Base-by-base conservation (phyloP, 1,140 invertebrate species). In the Drosophila cardini region DNA sequence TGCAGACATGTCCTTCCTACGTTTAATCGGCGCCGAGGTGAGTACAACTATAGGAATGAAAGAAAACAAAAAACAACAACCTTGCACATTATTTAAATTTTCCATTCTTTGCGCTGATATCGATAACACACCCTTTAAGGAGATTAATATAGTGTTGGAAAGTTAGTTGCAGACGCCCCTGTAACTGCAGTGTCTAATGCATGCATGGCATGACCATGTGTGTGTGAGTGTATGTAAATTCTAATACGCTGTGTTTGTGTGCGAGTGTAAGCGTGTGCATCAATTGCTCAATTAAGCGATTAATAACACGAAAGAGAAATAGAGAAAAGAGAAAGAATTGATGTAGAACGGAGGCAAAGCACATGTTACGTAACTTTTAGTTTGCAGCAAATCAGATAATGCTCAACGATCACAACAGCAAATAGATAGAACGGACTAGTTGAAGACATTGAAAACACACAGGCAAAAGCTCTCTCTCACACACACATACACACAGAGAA, bases 21-120 rank as follows among this genome's bases (percentile, higher is more conserved):
- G 90, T 76, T 75, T 91, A 50, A 78, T 91, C 78, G 81, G 90
- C 40, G 70, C 83, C 61, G 80, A 91, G 86, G 90, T 91, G 43
- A 91, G 90, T 11, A 55, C 50, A 46, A 16, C 0, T 9, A 46
- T 18, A 16, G 0, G 26, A 7, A n/a, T n/a, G n/a, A n/a, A n/a
- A 26, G 11, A 48, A 26, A 1, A 4, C 4, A 4, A 1, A 48
- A 48, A 4, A 11, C 15, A 10, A 10, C 45, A 48, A 11, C 8
- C 5, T 9, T 18, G 9, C 15, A 18, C 5, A 15, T 1, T 34
- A 30, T 30, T 16, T 48, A 11, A 18, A 48, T 3, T 13, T 50
- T 36, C 13, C 26, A 52, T n/a, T 34, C 13, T 32, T 26, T n/a
- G 6, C 50, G 5, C 4, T 48, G 6, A 13, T 57, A 57, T 57